These are phyloP conservation scores for Odobenus rosmarus DNA, from an alignment of 2,113 vertebrate species.

Conservation along the genomic window DNA sequence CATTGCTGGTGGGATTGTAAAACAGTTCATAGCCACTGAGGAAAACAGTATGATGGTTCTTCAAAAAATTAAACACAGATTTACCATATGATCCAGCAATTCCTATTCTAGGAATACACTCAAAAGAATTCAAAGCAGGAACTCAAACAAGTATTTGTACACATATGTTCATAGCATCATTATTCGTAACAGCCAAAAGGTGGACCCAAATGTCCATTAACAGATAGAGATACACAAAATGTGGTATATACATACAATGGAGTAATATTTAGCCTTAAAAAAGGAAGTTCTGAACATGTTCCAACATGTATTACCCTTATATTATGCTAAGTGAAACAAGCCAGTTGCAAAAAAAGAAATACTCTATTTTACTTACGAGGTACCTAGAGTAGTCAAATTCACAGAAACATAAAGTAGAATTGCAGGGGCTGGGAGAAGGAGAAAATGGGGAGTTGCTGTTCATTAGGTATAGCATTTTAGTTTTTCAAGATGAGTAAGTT, in stretches of 20 bases:
- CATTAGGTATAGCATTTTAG: not conserved
- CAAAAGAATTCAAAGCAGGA: not conserved
- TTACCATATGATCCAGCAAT: not conserved
- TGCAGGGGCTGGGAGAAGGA: not conserved
- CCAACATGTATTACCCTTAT: not conserved
- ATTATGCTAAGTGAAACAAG: not conserved
- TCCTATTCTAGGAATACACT: not conserved
- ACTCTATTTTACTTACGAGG: constrained; percentile 3
- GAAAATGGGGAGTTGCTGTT: not conserved
- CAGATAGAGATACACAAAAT: not conserved
- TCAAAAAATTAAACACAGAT: not conserved
- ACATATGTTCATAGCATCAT: not conserved
- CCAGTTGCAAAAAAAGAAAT: not conserved
- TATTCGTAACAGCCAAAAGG: not conserved
- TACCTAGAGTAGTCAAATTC: not conserved
- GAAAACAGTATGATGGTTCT: not conserved
- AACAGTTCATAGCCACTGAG: not conserved
- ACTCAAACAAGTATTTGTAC: not conserved
- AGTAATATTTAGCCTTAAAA: not conserved
- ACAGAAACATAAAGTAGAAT: not conserved
- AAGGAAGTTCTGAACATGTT: not conserved
- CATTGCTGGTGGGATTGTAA: not conserved
- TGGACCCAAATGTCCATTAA: not conserved
- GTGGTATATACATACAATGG: not conserved
- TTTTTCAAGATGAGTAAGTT: not conserved